Evolutionary conservation across 2,888 invertebrate species (phyloP), one percentile per base, ranked within the genome.

Genomic region (Eupithecia insigniata): DNA sequence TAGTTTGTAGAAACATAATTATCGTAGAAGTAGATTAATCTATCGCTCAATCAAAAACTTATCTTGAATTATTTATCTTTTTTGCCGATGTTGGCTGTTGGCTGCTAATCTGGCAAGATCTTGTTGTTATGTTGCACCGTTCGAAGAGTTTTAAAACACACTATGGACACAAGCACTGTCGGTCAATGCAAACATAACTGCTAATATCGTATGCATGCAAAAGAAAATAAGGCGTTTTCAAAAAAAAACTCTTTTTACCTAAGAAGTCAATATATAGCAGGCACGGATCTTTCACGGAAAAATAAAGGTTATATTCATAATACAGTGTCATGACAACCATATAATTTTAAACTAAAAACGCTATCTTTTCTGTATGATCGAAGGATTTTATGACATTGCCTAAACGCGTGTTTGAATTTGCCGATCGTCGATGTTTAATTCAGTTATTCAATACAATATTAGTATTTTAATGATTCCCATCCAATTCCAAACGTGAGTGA

Each of bases 401-500:
- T n/a, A n/a, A n/a, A n/a, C n/a, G n/a, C n/a, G n/a, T n/a, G n/a
- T n/a, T n/a, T 26, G 1, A 55, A 14, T 26, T 55, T 55, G 55
- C 55, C 30, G 60, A 60, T 60, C 30, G 30, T 70, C 66, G 43
- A 66, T 70, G 46, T 66, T 71, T 67, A 67, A 5, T 55, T 51
- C 67, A 67, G 67, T 51, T 55, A 46, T 39, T 60, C 18, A 39
- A 36, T 2, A 43, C 12, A 51, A 51, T 51, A 6, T 55, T 55
- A 26, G 55, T 55, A 22, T 22, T 8, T 51, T 55, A 55, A 55
- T 55, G 55, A 22, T 30, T 55, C 66, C 67, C 67, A 87, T 91
- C 88, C 90, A 91, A 92, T 89, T 91, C 90, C 92, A 91, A 90
- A 89, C 88, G 81, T 77, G 75, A 72, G 83, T 83, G 80, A 80